Conservation (phyloP, 2,888 invertebrate species). For the Agriopis leucophaearia region DNA sequence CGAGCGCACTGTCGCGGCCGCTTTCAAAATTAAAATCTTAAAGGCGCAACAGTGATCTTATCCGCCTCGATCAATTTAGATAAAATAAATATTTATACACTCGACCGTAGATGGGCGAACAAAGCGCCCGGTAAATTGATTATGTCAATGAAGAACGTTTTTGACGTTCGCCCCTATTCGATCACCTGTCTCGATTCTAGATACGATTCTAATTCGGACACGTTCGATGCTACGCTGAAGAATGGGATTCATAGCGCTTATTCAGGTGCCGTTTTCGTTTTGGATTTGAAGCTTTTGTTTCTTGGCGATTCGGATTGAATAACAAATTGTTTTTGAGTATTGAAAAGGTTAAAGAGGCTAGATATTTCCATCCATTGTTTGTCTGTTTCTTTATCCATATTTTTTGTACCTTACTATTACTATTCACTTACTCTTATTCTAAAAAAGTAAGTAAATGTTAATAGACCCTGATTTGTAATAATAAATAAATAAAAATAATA, state of each 20-base stretch:
- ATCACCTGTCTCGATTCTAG: conserved; percentile 71
- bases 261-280: conserved; percentile 34
- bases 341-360: not conserved
- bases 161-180: conserved; percentile 72
- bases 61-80: conserved; percentile 85
- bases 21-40: conserved; percentile 84
- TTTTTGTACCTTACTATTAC: no score
- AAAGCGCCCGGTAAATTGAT: conserved; percentile 84
- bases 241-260: conserved; percentile 42
- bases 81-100: conserved; percentile 87
- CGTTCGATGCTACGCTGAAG: conserved; percentile 38
- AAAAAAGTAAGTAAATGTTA: no score
- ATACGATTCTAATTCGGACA: conserved; percentile 53
- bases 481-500: no score
- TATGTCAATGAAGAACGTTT: conserved; percentile 75
- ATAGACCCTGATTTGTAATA: no score
- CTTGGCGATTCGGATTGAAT: conserved; percentile 20
- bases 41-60: conserved; percentile 81
- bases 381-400: not conserved
- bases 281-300: conserved; percentile 29
- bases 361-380: not conserved
- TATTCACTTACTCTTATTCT: no score
- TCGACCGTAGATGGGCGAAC: conserved; percentile 81
- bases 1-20: conserved; percentile 78
- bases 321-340: conserved; percentile 2